Conservation (phyloP, 1,140 invertebrate genomes). For the Ganaspis sp. region DNA sequence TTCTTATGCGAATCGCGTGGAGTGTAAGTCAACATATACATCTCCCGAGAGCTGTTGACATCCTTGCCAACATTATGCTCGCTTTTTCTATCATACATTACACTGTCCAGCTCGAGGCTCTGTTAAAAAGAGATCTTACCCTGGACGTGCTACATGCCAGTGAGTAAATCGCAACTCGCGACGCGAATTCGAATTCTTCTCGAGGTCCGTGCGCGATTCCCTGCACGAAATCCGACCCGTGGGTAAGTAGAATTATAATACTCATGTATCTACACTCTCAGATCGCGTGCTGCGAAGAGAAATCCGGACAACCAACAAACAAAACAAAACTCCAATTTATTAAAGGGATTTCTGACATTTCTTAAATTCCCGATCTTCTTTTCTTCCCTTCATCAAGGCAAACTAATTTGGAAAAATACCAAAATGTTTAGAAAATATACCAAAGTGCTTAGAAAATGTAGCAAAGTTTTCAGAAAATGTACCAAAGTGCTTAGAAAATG, state of each 20-base stretch:
- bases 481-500: too few species aligned
- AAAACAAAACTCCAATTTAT: neutral
- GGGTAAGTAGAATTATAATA: slow-evolving; percentile 17
- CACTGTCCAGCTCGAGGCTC: slow-evolving; percentile 15
- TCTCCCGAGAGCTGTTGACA: slow-evolving; percentile 58
- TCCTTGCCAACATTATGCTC: slow-evolving; percentile 50
- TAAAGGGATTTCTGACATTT: slow-evolving; percentile 10
- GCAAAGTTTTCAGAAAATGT: too few species aligned
- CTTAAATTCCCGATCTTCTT: neutral
- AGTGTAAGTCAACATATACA: slow-evolving; percentile 44
- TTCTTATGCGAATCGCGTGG: slow-evolving; percentile 48
- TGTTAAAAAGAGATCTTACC: slow-evolving; percentile 37
- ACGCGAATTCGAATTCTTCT: slow-evolving; percentile 24
- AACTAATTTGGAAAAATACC: too few species aligned
- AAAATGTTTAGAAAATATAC: too few species aligned
- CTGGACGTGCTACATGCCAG: neutral
- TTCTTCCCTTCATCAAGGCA: too few species aligned
- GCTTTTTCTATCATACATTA: slow-evolving; percentile 34
- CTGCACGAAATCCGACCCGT: slow-evolving; percentile 26
- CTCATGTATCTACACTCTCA: slow-evolving; percentile 16
- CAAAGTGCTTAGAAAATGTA: too few species aligned
- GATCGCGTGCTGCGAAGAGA: slow-evolving; percentile 9
- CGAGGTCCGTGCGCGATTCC: slow-evolving; percentile 2
- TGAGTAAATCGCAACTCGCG: slow-evolving; percentile 12
- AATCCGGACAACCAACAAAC: neutral